phyloP scores from a whole-genome alignment of 2,113 vertebrate genomes.

The Podocnemis expansa region DNA sequence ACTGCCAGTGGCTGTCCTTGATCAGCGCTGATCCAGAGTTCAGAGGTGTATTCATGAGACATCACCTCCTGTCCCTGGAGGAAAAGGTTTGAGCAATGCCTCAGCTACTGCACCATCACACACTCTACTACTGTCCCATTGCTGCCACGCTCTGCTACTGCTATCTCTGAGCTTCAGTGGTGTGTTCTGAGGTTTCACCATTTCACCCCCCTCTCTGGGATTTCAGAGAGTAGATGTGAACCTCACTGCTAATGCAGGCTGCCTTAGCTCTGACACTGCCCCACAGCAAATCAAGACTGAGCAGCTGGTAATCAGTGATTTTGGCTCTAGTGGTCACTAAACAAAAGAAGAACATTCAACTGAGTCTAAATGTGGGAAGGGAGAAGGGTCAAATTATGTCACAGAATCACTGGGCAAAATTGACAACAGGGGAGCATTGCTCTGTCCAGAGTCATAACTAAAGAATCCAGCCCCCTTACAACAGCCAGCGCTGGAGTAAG shows the following conservation, averaged over 20 bases:
- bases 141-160: too few species aligned
- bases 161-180: not conserved
- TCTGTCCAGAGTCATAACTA: too few species aligned
- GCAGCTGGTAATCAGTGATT: not conserved
- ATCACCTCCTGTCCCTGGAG: not conserved
- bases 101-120: not conserved
- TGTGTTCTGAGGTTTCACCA: not conserved
- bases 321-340: not conserved
- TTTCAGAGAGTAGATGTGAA: not conserved
- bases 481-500: too few species aligned
- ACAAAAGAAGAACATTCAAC: not conserved
- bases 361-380: not conserved
- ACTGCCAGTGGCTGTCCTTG: not conserved
- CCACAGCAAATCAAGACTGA: not conserved
- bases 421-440: not conserved
- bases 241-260: not conserved
- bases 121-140: too few species aligned
- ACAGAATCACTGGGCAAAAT: not conserved
- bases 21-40: not conserved
- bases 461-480: too few species aligned
- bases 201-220: not conserved
- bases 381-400: not conserved
- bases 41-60: not conserved
- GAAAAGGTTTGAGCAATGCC: not conserved
- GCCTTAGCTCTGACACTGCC: not conserved